phyloP scores from a whole-genome alignment of 1,140 invertebrate genomes.

The Apocrypta bakeri region DNA sequence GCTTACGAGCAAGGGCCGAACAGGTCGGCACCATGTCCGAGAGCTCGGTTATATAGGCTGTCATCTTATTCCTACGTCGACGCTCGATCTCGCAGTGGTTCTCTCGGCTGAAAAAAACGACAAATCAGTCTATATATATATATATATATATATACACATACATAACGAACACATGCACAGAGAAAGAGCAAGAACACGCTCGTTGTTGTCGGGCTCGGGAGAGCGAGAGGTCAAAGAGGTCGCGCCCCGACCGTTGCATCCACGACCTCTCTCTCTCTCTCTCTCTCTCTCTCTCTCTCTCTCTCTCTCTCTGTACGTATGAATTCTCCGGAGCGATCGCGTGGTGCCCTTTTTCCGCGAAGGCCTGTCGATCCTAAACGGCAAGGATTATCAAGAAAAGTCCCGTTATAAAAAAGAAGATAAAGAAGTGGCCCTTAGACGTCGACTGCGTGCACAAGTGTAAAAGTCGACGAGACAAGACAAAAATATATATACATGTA shows the following conservation, averaged over 20 bases:
- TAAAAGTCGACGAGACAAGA: neutral
- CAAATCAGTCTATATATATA: neutral
- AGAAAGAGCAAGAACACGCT: too few relatives aligned
- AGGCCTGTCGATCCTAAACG: neutral
- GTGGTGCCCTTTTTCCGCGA: neutral
- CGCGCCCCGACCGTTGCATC: too few relatives aligned
- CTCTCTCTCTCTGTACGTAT: neutral
- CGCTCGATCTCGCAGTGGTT: slow-evolving; percentile 99
- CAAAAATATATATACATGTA: neutral
- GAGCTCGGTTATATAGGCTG: slow-evolving; percentile 99
- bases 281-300: too few relatives aligned
- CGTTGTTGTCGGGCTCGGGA: neutral
- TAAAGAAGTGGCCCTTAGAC: neutral
- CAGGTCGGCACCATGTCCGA: slow-evolving; percentile 99
- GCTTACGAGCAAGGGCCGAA: slow-evolving; percentile 96
- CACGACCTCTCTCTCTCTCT: neutral
- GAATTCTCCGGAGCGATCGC: neutral
- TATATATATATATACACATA: neutral
- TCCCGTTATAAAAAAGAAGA: neutral
- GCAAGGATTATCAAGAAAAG: too few relatives aligned
- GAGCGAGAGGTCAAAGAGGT: too few relatives aligned
- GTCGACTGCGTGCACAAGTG: neutral
- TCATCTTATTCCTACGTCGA: slow-evolving; percentile 99
- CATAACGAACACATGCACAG: neutral
- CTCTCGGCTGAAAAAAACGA: slow-evolving; percentile 82